Evolutionary conservation across 2,797 vertebrate species (phyloP).

Genomic region (Lutjanus campechanus): DNA sequence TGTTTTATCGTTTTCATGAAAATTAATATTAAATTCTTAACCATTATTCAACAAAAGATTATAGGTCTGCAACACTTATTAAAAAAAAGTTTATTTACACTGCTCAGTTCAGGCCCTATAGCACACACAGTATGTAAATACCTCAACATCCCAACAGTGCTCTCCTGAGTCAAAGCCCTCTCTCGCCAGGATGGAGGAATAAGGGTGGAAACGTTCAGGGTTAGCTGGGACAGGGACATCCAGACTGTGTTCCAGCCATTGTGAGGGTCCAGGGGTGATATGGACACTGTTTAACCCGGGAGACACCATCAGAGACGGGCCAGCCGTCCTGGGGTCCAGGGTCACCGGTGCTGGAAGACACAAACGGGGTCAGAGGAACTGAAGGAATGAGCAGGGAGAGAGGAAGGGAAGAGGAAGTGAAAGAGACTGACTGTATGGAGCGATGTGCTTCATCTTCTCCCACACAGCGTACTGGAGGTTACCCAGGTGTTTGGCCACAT

Average conservation of each 20-base stretch:
- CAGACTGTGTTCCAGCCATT: conserved; percentile 44
- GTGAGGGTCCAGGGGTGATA: conserved; percentile 15
- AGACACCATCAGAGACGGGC: conserved; percentile 73
- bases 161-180: conserved; percentile 80
- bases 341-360: conserved; percentile 74
- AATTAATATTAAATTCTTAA: too few species aligned
- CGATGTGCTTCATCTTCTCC: conserved; percentile 70
- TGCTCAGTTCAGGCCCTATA: too few species aligned
- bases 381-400: not conserved
- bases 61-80: too few species aligned
- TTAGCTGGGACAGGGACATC: conserved; percentile 65
- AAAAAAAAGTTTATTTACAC: too few species aligned
- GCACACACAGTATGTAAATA: conserved; percentile 7
- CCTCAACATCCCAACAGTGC: conserved; percentile 79
- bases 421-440: conserved; percentile 63
- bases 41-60: too few species aligned
- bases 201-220: conserved; percentile 81
- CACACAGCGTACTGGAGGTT: conserved; percentile 66
- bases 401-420: not conserved
- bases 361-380: not conserved
- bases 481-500: conserved; percentile 66
- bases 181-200: conserved; percentile 79
- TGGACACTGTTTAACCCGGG: conserved; percentile 58
- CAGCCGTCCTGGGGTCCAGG: conserved; percentile 84
- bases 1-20: too few species aligned